Percentiles rank a stretch among this genome's conserved stretches.
These are phyloP conservation scores for Caenorhabditis angaria DNA, from an alignment of 2,888 invertebrate genomes.

Conservation along the genomic window DNA sequence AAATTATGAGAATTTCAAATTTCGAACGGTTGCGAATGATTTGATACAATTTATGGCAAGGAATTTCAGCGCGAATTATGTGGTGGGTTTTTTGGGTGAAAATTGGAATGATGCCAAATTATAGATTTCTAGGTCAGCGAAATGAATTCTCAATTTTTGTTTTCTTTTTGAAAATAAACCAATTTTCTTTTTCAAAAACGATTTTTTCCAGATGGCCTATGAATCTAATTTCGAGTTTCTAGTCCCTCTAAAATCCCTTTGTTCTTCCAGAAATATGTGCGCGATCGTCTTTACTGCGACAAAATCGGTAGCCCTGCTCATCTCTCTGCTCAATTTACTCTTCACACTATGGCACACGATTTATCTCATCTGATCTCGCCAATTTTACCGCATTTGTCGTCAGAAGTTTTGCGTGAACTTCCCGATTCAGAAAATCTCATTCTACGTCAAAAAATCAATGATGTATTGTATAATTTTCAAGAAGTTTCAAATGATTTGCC, in stretches of 20 bases:
- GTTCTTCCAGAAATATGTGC: constrained; percentile 59
- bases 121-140: background rate
- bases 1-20: constrained; percentile 54
- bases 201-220: too few species aligned
- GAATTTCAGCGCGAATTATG: constrained; percentile 45
- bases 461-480: background rate
- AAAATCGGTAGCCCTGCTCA: constrained; percentile 49
- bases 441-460: background rate
- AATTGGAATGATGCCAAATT: background rate
- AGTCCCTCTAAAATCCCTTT: background rate
- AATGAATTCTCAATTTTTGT: background rate
- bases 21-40: constrained; percentile 63
- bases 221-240: too few species aligned
- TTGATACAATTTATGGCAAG: constrained; percentile 62
- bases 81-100: constrained; percentile 26
- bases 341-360: constrained; percentile 26
- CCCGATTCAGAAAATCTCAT: constrained; percentile 39
- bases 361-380: constrained; percentile 61
- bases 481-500: background rate
- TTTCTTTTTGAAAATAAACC: background rate
- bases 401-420: constrained; percentile 60
- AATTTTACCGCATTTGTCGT: constrained; percentile 64
- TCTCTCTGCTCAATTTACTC: constrained; percentile 62
- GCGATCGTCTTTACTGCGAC: constrained; percentile 69
- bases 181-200: too few species aligned